phyloP scores from a whole-genome alignment of 2,113 vertebrate species.

The Climacteris rufus region DNA sequence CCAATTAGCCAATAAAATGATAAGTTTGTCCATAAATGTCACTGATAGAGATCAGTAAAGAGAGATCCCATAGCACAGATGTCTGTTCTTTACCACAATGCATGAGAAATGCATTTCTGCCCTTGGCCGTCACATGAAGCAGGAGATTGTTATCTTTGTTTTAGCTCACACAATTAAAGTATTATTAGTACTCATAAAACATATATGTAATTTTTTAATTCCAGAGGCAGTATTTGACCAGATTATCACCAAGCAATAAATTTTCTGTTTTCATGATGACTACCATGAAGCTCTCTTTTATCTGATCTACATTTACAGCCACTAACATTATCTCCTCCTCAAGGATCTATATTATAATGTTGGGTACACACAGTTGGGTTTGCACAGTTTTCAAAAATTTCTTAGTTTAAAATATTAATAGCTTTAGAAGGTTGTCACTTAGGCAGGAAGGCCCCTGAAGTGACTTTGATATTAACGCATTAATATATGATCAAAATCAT shows the following conservation, averaged over 20 bases:
- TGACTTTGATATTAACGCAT: not conserved
- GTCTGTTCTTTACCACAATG: not conserved
- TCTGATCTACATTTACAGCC: not conserved
- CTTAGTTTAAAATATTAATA: not conserved
- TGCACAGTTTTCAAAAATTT: not conserved
- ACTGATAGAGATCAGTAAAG: not conserved
- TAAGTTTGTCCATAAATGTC: not conserved
- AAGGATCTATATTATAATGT: not conserved
- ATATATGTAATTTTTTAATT: not conserved
- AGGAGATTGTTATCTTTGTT: not conserved
- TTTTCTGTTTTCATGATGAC: not conserved
- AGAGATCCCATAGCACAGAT: not conserved
- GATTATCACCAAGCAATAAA: not conserved
- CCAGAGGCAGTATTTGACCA: not conserved
- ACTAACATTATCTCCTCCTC: not conserved
- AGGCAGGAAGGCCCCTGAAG: not conserved
- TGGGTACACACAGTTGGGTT: not conserved
- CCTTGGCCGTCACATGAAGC: not conserved
- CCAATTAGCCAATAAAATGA: not conserved
- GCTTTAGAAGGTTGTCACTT: not conserved
- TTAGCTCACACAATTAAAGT: not conserved
- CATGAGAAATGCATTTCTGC: not conserved
- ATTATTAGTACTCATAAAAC: not conserved
- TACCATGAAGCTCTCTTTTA: not conserved
- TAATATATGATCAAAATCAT: not conserved